These are phyloP conservation scores for Tenthredo notha DNA, from an alignment of 2,888 invertebrate genomes.

Conservation along the genomic window DNA sequence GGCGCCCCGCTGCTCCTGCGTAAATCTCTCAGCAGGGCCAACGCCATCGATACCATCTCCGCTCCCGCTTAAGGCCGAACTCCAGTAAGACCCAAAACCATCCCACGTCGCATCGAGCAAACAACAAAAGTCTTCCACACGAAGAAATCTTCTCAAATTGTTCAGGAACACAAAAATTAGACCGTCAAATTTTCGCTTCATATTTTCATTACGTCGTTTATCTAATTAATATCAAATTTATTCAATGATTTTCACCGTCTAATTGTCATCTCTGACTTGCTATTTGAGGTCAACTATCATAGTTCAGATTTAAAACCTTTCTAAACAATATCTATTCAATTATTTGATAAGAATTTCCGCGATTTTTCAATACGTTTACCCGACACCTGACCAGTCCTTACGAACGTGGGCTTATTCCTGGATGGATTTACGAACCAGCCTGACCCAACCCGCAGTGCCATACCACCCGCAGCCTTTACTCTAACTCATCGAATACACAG, in stretches of 20 bases:
- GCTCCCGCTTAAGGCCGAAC: constrained; percentile 44
- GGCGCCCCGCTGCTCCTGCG: constrained; percentile 66
- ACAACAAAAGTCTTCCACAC: not conserved
- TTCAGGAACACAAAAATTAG: not conserved
- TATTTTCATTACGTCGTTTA: not conserved
- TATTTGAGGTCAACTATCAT: not conserved
- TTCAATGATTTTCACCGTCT: not conserved
- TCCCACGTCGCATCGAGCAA: constrained; percentile 43
- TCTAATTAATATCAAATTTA: not conserved
- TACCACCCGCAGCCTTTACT: constrained; percentile 43
- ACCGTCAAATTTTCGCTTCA: not conserved
- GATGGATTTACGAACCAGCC: constrained; percentile 42
- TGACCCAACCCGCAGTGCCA: constrained; percentile 17
- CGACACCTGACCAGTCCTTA: constrained; percentile 37
- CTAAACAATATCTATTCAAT: not conserved
- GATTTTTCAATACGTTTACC: not conserved
- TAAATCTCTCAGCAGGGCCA: constrained; percentile 73
- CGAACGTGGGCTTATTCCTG: constrained; percentile 19
- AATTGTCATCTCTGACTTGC: not conserved
- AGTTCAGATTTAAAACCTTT: not conserved
- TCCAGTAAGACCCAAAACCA: constrained; percentile 19
- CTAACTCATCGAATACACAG: constrained; percentile 2
- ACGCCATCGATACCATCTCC: constrained; percentile 53
- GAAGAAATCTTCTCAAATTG: not conserved
- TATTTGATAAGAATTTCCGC: constrained; percentile 23